Conservation (phyloP, 2,888 invertebrate species). For the Diadegma fenestrale region DNA sequence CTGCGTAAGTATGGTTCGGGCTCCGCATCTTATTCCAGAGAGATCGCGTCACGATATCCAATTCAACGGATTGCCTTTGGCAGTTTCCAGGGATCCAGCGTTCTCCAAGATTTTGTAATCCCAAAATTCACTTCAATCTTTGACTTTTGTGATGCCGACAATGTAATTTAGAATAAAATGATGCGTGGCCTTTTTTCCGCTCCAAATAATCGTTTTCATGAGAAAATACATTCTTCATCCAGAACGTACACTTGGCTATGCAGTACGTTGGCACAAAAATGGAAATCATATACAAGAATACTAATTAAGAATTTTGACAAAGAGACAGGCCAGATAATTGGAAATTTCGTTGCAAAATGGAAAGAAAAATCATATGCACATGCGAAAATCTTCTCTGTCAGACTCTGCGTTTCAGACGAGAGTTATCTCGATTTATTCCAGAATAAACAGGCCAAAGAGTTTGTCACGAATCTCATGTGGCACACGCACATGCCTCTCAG, state of each 20-base stretch:
- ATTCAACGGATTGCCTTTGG: neutral
- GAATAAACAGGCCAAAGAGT: neutral
- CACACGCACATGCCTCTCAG: neutral
- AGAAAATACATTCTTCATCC: neutral
- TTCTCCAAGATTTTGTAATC: neutral
- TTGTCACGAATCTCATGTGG: conserved; percentile 9
- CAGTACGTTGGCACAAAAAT: neutral
- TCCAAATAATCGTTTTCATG: neutral
- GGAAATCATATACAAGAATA: neutral
- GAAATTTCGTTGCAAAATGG: neutral
- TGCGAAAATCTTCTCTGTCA: neutral
- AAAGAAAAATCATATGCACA: neutral
- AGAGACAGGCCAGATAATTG: neutral
- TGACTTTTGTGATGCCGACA: neutral
- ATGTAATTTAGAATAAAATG: neutral
- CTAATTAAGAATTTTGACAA: neutral
- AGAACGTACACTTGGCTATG: neutral
- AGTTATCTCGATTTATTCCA: conserved; percentile 1
- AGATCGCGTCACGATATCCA: neutral
- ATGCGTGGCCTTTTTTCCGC: neutral
- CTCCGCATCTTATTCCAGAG: neutral
- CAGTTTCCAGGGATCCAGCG: conserved; percentile 7
- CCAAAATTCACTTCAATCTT: neutral
- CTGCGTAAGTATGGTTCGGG: neutral
- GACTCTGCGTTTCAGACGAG: neutral